phyloP scores from a whole-genome alignment of 2,888 invertebrate genomes.

The Caenorhabditis macrosperma region DNA sequence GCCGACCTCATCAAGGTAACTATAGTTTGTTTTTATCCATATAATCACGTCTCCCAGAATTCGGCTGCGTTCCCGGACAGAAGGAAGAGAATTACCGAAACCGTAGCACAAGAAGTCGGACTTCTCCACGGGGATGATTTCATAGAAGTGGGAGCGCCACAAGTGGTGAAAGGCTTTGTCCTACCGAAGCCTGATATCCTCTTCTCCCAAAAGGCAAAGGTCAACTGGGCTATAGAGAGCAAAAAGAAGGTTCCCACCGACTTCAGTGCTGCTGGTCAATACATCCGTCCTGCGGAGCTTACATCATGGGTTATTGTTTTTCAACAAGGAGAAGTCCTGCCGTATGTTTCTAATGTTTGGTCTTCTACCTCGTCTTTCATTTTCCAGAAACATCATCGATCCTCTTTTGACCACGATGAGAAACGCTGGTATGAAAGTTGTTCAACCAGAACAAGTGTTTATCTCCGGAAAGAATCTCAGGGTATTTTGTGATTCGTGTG shows the following conservation, averaged over 20 bases:
- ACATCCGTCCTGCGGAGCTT: neutral
- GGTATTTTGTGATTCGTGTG: too few species aligned
- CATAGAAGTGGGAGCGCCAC: neutral
- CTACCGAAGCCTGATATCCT: constrained; percentile 18
- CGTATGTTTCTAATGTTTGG: too few species aligned
- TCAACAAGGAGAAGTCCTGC: neutral
- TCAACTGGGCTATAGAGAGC: neutral
- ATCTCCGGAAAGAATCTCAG: too few species aligned
- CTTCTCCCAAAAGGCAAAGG: neutral
- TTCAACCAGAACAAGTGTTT: too few species aligned
- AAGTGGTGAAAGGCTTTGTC: neutral
- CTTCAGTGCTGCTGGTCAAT: neutral
- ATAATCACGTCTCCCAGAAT: neutral
- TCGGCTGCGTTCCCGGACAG: too few species aligned
- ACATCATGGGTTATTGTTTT: constrained; percentile 13
- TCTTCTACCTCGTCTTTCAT: too few species aligned
- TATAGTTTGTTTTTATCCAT: neutral
- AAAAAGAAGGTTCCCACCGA: neutral
- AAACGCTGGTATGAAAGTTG: too few species aligned
- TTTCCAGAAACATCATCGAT: too few species aligned
- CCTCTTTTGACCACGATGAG: too few species aligned
- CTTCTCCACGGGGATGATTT: neutral
- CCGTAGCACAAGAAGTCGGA: neutral
- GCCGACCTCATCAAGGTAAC: constrained; percentile 11
- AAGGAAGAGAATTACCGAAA: constrained; percentile 3